A percentile compares a stretch with the other conserved stretches of the same genome.
These are phyloP conservation scores for Trachymyrmex cornetzi DNA, from an alignment of 1,140 invertebrate genomes.

Conservation along the genomic window DNA sequence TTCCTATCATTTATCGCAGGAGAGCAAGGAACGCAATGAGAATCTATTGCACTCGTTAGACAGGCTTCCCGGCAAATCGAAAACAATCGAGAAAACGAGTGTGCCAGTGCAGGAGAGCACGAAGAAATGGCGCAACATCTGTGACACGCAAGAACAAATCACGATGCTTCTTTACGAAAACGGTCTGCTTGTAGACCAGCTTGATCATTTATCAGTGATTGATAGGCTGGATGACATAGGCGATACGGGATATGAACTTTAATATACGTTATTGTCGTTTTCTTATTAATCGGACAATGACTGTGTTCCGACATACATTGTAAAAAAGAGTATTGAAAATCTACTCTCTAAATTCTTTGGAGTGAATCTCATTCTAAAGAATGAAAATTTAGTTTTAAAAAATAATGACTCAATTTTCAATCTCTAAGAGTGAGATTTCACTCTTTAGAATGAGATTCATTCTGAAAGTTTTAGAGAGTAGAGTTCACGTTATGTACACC, in stretches of 20 bases:
- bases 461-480: too few species aligned
- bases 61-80: conserved; percentile 77
- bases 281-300: conserved; percentile 23
- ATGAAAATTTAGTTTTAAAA: too few species aligned
- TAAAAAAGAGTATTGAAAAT: too few species aligned
- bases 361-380: too few species aligned
- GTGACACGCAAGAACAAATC: conserved; percentile 85
- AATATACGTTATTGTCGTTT: conserved; percentile 43
- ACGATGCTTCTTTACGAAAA: conserved; percentile 84
- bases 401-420: too few species aligned
- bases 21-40: conserved; percentile 83
- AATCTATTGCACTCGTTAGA: conserved; percentile 79
- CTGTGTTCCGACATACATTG: neutral
- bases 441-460: too few species aligned
- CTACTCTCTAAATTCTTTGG: too few species aligned
- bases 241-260: conserved; percentile 61
- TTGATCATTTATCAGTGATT: conserved; percentile 78
- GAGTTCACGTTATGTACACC: too few species aligned
- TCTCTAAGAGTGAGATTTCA: too few species aligned
- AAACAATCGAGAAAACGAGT: conserved; percentile 75
- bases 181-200: conserved; percentile 83
- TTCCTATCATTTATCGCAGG: conserved; percentile 82
- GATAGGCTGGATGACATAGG: conserved; percentile 57
- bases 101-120: conserved; percentile 77
- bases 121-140: conserved; percentile 84